phyloP scores from a whole-genome alignment of 2,797 vertebrate species.

The Streptopelia turtur region DNA sequence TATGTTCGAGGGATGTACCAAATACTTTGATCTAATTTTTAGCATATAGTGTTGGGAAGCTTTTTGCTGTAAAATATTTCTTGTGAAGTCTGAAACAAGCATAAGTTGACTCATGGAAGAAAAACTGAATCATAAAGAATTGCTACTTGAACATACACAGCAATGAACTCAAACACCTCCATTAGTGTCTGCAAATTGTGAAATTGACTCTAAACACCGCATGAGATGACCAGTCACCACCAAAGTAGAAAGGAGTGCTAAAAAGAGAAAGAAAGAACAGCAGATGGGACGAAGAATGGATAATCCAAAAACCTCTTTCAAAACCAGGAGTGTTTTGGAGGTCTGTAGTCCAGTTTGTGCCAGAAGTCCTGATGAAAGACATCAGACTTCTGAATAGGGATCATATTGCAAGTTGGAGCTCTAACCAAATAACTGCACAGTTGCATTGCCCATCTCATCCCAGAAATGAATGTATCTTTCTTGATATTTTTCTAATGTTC shows the following conservation, averaged over 20 bases:
- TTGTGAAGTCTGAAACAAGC: neutral
- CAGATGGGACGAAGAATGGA: neutral
- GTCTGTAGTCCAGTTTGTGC: neutral
- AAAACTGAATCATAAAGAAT: constrained; percentile 31
- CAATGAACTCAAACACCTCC: neutral
- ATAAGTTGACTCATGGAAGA: constrained; percentile 4
- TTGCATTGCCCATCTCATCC: neutral
- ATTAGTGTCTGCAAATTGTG: neutral
- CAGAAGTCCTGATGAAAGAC: neutral
- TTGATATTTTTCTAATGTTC: neutral
- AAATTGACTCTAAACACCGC: neutral
- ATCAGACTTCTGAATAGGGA: neutral
- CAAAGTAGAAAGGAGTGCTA: neutral
- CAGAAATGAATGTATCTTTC: neutral
- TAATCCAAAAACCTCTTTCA: neutral
- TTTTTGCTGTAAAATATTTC: neutral
- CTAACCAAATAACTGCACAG: neutral
- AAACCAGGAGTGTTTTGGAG: neutral
- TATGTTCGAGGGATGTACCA: neutral
- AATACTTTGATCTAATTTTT: neutral
- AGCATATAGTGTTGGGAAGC: neutral
- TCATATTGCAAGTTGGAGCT: neutral
- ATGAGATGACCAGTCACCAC: neutral
- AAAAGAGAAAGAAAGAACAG: neutral
- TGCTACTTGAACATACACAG: neutral